These are phyloP conservation scores for Drosophila pegasa DNA, from an alignment of 2,888 invertebrate genomes.

Conservation along the genomic window DNA sequence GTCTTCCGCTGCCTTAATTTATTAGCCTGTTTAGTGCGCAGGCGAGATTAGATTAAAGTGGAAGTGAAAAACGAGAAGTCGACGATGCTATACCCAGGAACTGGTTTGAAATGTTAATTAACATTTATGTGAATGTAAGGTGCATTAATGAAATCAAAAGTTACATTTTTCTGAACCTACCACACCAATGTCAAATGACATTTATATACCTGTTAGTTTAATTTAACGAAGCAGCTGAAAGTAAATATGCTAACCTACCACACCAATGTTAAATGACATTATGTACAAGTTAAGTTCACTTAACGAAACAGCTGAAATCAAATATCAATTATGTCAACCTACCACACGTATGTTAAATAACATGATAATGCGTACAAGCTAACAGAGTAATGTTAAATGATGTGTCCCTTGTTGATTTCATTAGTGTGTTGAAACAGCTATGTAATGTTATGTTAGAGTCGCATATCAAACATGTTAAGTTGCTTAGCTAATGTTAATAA, in stretches of 20 bases:
- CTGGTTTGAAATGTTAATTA: background rate
- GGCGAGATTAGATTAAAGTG: constrained; percentile 40
- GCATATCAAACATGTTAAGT: background rate
- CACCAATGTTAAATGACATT: no score
- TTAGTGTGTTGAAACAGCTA: no score
- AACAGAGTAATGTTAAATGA: background rate
- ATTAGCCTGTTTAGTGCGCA: constrained; percentile 25
- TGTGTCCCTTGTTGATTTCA: background rate
- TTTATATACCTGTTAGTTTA: no score
- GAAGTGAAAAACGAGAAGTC: constrained; percentile 1
- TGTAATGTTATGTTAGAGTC: background rate
- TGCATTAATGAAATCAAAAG: background rate
- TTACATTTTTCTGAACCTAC: no score
- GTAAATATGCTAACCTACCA: no score
- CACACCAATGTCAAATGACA: no score
- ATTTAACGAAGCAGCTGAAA: no score
- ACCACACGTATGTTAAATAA: background rate
- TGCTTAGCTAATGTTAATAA: background rate
- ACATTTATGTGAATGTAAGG: background rate
- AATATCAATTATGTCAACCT: background rate
- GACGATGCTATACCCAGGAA: constrained; percentile 9
- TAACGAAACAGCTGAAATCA: background rate
- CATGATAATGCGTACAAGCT: background rate
- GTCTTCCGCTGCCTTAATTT: constrained; percentile 37
- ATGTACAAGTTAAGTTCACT: background rate